Conservation (phyloP, 2,888 invertebrate genomes). For the Cepaea hortensis region DNA sequence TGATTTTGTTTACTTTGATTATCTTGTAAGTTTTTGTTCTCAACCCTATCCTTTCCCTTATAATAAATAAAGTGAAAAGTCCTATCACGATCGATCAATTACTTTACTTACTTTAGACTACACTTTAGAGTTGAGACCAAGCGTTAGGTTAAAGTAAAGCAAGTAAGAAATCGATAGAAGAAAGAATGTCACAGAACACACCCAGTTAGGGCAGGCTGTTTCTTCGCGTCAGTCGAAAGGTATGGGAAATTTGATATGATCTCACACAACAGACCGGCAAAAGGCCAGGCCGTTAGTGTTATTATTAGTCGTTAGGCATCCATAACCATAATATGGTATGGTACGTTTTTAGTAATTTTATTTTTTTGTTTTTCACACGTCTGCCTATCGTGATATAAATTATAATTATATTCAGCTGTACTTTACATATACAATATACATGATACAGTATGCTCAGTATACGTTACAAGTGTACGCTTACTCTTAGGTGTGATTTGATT, state of each 20-base stretch:
- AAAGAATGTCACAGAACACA: conserved; percentile 18
- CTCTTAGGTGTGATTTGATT: too few relatives aligned
- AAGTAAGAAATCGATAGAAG: background rate
- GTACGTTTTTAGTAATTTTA: background rate
- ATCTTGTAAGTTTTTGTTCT: background rate
- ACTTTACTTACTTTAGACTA: background rate
- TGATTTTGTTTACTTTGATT: background rate
- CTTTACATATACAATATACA: background rate
- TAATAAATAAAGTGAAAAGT: too few relatives aligned
- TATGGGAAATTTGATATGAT: background rate
- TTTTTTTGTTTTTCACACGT: background rate
- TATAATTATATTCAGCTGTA: background rate
- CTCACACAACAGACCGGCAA: background rate
- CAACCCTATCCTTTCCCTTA: background rate
- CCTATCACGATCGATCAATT: too few relatives aligned
- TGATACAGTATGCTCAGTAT: too few relatives aligned
- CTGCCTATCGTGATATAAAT: too few relatives aligned
- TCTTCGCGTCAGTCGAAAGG: conserved; percentile 3
- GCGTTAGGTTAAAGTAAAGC: background rate
- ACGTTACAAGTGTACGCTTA: too few relatives aligned
- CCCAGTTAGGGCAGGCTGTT: background rate
- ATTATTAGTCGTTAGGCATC: background rate
- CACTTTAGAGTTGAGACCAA: background rate
- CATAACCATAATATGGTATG: background rate
- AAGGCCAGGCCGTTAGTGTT: background rate